phyloP scores from a whole-genome alignment of 2,797 vertebrate genomes.

The Eremophila alpestris region DNA sequence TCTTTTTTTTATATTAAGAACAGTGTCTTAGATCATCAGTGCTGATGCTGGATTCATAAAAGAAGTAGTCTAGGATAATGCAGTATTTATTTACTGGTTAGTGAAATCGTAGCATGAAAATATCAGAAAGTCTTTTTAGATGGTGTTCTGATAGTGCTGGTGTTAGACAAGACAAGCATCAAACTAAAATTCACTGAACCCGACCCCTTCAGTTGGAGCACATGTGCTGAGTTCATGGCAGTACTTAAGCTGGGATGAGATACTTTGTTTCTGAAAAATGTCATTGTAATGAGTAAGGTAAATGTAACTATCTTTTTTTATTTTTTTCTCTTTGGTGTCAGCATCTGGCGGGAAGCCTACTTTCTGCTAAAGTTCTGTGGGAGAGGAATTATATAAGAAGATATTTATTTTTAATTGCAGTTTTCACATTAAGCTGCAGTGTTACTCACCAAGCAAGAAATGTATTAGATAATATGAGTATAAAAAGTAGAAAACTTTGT shows the following conservation, averaged over 20 bases:
- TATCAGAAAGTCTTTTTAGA: not conserved
- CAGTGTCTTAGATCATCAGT: not conserved
- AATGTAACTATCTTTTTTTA: not conserved
- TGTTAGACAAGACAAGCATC: not conserved
- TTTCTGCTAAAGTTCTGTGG: conserved; percentile 26
- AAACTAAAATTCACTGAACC: not conserved
- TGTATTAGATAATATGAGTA: not conserved
- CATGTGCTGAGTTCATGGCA: not conserved
- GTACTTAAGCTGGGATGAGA: not conserved
- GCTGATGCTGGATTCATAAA: not conserved
- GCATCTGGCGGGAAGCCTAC: not conserved
- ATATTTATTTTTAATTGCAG: conserved; percentile 69
- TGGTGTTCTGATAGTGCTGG: not conserved
- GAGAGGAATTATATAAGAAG: conserved; percentile 52
- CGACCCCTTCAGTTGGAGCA: rapidly evolving
- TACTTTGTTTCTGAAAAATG: not conserved
- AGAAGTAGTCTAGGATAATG: not conserved
- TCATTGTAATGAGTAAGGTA: not conserved
- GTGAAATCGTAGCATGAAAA: not conserved
- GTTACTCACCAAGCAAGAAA: conserved; percentile 50
- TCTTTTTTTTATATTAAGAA: not conserved
- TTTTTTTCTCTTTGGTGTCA: not conserved
- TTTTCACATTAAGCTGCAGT: conserved; percentile 54
- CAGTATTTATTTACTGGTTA: not conserved
- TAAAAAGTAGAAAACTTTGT: not conserved